Evolutionary conservation across 2,888 invertebrate genomes (phyloP), one percentile per base, ranked within the genome.

Genomic region (Dynastes hyllus): DNA sequence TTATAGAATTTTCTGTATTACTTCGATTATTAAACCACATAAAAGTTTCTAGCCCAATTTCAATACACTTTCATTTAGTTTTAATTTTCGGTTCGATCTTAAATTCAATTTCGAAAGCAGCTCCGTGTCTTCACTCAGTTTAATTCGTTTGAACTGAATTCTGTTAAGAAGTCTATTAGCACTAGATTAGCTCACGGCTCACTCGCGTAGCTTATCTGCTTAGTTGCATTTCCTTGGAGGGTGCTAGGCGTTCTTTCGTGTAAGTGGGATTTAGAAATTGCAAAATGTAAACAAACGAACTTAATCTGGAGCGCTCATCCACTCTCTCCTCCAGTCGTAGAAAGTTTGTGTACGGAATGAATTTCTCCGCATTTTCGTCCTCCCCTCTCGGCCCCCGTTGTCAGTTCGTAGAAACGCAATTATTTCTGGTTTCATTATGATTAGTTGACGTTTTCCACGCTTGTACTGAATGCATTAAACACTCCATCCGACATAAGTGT

Each of bases 371-470:
- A 8, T 58, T 16, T 55, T 37, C 32, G 9, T 22, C 22, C 66
- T 67, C 66, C 45, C 11, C 11, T 11, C 45, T 45, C 45, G 2
- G 45, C 11, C 11, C 45, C 45, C 11, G 9, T 11, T 45, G 45
- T 45, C 66, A 1, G 13, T 45, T 11, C 11, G 51, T 69, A 11
- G 55, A 29, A 45, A 6, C 40, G 16, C 61, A 11, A 45, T 75
- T n/a, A n/a, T n/a, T n/a, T n/a, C n/a, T n/a, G n/a, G n/a, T 50
- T 75, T 61, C 73, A 75, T 75, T 75, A 75, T 75, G 73, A 75
- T 75, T 75, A 75, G 73, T 75, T 61, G 61, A 61, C 73, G 27
- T 75, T 61, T 61, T 27, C 73, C 37, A 16, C 58, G 71, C 53
- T 71, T 37, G 71, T 71, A 71, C 61, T 27, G 73, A 75, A 75